Base-by-base conservation (phyloP, 2,888 invertebrate species). In the Calameuta pallipes region DNA sequence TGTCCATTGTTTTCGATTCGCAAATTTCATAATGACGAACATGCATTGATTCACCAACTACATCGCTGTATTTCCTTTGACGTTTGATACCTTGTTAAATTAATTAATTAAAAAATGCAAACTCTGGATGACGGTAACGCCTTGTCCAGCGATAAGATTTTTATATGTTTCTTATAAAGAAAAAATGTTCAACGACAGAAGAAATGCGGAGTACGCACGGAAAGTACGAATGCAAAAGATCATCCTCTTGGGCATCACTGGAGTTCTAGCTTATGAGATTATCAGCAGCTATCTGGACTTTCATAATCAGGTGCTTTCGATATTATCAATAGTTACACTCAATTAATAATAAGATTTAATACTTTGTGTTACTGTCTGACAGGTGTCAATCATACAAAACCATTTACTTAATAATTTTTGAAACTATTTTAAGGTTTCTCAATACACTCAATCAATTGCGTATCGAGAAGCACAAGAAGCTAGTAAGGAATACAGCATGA, bases 391-490 rank as follows among this genome's bases (percentile, higher is more conserved):
- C 23, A 56, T 56, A 9, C 23, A 23, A 6, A 56, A 56, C 2
- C 23, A 23, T 56, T 23, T 23, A 56, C 9, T 56, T 56, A 23
- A 56, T 23, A 23, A 56, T 23, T 23, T 23, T 23, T 9, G 0
- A 9, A 56, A 56, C 9, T 56, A 23, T 56, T 77, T 75, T 30
- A 83, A 88, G 87, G 85, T 88, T 80, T 69, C 82, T 33, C 83
- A 83, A 36, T 87, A 88, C 77, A 84, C 85, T 80, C 80, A 80
- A 75, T 86, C 87, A 75, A 75, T 85, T 77, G 81, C 82, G 31
- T 86, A 88, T 77, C 84, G 82, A 15, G 82, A 82, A 74, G 78
- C 80, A 15, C 83, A 79, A 75, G 83, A 85, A 78, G 82, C 83
- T 69, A 80, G 79, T 74, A 82, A 80, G 68, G 83, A 86, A 30